Percentiles rank a stretch among this genome's conserved stretches.
phyloP scores from a whole-genome alignment of 2,113 vertebrate species.

The Nycticorax nycticorax region DNA sequence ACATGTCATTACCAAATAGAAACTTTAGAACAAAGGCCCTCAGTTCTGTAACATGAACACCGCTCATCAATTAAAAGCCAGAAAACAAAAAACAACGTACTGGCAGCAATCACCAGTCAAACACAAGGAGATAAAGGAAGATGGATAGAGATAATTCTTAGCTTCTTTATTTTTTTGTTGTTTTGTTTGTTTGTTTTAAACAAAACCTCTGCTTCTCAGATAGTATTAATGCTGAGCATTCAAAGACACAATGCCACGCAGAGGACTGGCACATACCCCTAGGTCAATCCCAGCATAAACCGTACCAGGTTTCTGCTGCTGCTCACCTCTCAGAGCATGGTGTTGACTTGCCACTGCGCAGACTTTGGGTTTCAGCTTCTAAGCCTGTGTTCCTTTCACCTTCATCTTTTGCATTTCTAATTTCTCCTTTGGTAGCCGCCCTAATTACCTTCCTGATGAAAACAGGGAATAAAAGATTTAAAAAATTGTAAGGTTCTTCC shows the following conservation, averaged over 20 bases:
- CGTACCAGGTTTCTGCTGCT: not conserved
- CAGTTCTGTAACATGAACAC: not conserved
- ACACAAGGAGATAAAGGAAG: not conserved
- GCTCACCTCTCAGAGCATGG: conserved; percentile 78
- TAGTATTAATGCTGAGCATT: not conserved
- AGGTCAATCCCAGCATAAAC: rapidly evolving
- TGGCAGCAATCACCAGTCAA: not conserved
- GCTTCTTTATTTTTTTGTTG: not conserved
- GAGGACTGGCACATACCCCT: rapidly evolving
- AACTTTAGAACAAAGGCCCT: not conserved
- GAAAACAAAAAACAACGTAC: rapidly evolving
- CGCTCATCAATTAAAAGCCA: not conserved
- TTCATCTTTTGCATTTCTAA: conserved; percentile 52
- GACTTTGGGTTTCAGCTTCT: conserved; percentile 74
- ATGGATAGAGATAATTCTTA: not conserved
- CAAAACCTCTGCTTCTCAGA: not conserved
- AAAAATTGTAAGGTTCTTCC: not conserved
- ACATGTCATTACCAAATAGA: not conserved
- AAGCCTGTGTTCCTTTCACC: conserved; percentile 59
- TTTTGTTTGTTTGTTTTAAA: too few relatives aligned
- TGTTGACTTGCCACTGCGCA: conserved; percentile 66
- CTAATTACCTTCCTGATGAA: conserved; percentile 65
- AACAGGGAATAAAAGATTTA: conserved; percentile 38
- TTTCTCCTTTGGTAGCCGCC: conserved; percentile 77
- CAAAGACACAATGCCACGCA: not conserved